Base-by-base conservation (phyloP, 2,797 vertebrate species). In the Crypturellus tataupa region DNA sequence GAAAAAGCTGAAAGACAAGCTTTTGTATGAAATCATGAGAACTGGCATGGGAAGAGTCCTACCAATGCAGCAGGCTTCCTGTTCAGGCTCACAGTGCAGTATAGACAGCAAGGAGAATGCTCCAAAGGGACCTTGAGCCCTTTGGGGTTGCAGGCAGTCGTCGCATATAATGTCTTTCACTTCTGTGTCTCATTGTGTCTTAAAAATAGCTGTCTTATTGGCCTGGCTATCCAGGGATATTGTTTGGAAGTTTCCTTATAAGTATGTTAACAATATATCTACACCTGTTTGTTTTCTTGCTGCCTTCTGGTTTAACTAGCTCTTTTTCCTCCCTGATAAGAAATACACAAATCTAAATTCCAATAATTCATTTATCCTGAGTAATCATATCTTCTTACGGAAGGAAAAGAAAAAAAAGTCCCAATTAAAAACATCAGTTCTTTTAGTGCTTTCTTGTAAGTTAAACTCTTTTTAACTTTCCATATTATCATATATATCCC, bases 81-180 rank as follows among this genome's bases (percentile, higher is more conserved):
- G 62, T 19, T 79, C 39, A 69, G 62, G 59, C 17, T 68, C 2
- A 0, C 11, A 16, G 21, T 33, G 25, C 3, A 85, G 55, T n/a
- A 87, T n/a, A 56, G 44, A 47, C 53, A 80, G 24, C 6, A 4
- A 33, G 35, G 23, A 80, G 27, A 8, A 6, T 35, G 23, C 46
- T 51, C 60, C 0, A 0, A 64, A 80, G 18, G 18, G 53, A 5
- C 24, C 35, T 89, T 19, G 42, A 77, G 39, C 13, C 64, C n/a
- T 12, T 1, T 14, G 1, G 2, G 4, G n/a, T 33, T 82, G 35
- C 29, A 62, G 42, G 10, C 12, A 76, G 42, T 53, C 2, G 0
- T 58, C 40, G 33, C 27, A 8, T 27, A 13, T 44, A 76, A 31
- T 33, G 75, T 84, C 70, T 59, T 80, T 59, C 20, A 3, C 58